Evolutionary conservation across 1,140 invertebrate species (phyloP).

Genomic region (Harlomillsia oculata): DNA sequence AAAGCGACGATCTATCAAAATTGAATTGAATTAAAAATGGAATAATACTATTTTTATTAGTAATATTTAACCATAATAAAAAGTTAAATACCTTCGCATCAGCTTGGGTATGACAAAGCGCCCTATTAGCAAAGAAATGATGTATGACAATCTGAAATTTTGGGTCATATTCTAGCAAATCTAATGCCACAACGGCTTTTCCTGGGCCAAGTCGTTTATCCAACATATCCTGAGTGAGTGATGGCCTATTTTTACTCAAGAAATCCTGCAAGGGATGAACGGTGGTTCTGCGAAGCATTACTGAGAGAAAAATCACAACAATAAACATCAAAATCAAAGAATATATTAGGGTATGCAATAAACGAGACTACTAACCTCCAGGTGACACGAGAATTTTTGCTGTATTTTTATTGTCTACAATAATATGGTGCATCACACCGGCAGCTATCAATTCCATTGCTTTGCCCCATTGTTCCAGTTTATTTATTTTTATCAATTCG

Average conservation of each 20-base stretch:
- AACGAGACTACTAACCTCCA: conserved; percentile 44
- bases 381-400: conserved; percentile 72
- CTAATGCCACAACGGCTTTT: conserved; percentile 73
- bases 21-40: not conserved
- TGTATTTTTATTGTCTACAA: conserved; percentile 77
- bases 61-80: conserved; percentile 2
- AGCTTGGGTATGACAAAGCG: conserved; percentile 74
- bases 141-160: conserved; percentile 67
- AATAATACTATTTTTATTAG: not conserved
- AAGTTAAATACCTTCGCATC: conserved; percentile 51
- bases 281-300: conserved; percentile 67
- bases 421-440: conserved; percentile 63
- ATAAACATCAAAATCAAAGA: not conserved
- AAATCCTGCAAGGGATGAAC: conserved; percentile 39
- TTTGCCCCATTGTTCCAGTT: conserved; percentile 54
- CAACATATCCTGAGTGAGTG: conserved; percentile 46
- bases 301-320: not conserved
- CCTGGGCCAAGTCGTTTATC: conserved; percentile 54
- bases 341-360: too few species aligned
- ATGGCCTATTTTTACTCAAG: conserved; percentile 61
- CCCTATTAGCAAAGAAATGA: conserved; percentile 76
- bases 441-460: conserved; percentile 80
- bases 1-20: conserved; percentile 55
- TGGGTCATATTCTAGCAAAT: conserved; percentile 66
- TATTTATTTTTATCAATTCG: conserved; percentile 62